Conservation (phyloP, 2,888 invertebrate species). For the Hypena proboscidalis region DNA sequence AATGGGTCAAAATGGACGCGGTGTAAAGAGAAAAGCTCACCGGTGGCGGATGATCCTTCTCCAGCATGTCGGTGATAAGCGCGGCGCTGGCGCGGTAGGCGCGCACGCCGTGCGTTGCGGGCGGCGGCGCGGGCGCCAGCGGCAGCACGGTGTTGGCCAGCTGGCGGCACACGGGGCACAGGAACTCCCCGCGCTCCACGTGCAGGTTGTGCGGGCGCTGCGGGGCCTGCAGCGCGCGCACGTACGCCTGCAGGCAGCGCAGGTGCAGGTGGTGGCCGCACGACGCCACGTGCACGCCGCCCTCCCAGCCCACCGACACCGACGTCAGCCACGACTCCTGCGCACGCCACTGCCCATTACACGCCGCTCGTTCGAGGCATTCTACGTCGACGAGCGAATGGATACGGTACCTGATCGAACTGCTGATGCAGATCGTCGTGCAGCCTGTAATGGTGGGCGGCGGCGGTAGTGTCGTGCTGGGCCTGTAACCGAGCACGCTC, state of each 20-base stretch:
- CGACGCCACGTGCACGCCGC: slow-evolving; percentile 96
- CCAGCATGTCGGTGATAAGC: slow-evolving; percentile 86
- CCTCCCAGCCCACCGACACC: slow-evolving; percentile 94
- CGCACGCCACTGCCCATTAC: not conserved
- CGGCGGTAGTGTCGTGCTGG: slow-evolving; percentile 87
- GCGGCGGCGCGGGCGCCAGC: slow-evolving; percentile 87
- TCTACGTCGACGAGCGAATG: no score
- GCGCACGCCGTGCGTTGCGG: no score
- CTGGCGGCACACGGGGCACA: slow-evolving; percentile 97
- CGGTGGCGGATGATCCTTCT: slow-evolving; percentile 88
- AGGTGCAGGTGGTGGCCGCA: slow-evolving; percentile 99
- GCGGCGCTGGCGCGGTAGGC: slow-evolving; percentile 37
- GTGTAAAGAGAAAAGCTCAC: no score
- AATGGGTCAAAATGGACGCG: no score
- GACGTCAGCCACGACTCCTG: slow-evolving; percentile 90
- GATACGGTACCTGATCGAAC: slow-evolving; percentile 84
- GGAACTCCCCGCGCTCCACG: slow-evolving; percentile 92
- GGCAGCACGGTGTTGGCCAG: slow-evolving; percentile 91
- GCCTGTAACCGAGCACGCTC: slow-evolving; percentile 81
- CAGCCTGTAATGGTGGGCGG: slow-evolving; percentile 90
- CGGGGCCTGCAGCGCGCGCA: slow-evolving; percentile 92
- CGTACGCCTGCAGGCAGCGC: slow-evolving; percentile 96
- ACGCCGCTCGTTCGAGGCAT: no score
- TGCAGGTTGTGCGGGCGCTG: slow-evolving; percentile 91
- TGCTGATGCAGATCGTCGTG: slow-evolving; percentile 91